These are phyloP conservation scores for Elysia crispata DNA, from an alignment of 2,888 invertebrate genomes.

Conservation along the genomic window DNA sequence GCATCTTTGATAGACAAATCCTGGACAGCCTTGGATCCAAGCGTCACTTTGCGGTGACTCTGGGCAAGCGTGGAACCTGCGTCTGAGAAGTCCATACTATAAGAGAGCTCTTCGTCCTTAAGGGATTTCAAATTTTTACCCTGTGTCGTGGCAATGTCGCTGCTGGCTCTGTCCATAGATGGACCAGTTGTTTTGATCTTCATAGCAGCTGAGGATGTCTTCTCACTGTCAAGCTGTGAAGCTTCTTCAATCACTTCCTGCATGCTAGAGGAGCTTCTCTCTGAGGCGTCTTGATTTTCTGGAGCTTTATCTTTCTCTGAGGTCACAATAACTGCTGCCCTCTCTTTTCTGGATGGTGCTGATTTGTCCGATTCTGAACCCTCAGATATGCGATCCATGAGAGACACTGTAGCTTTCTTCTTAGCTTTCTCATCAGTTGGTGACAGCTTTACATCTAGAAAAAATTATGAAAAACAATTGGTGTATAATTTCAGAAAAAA, in stretches of 20 bases:
- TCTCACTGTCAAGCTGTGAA: conserved; percentile 48
- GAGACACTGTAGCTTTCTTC: conserved; percentile 43
- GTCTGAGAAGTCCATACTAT: conserved; percentile 60
- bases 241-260: conserved; percentile 58
- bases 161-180: conserved; percentile 50
- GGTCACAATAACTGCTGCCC: conserved; percentile 1
- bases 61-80: conserved; percentile 54
- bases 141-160: conserved; percentile 44
- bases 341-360: conserved; percentile 14
- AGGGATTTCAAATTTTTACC: neutral
- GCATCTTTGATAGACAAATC: neutral
- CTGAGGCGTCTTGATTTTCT: conserved; percentile 46
- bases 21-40: neutral
- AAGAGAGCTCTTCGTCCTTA: conserved; percentile 44
- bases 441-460: conserved; percentile 48
- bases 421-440: conserved; percentile 46
- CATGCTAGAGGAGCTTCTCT: conserved; percentile 46
- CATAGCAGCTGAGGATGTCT: conserved; percentile 39
- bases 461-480: neutral
- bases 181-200: conserved; percentile 37
- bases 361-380: conserved; percentile 60
- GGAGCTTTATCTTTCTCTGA: too few species aligned
- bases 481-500: too few species aligned
- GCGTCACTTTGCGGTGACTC: conserved; percentile 50
- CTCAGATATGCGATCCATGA: conserved; percentile 66